phyloP scores from a whole-genome alignment of 1,140 invertebrate species.

The Hyles euphorbiae region DNA sequence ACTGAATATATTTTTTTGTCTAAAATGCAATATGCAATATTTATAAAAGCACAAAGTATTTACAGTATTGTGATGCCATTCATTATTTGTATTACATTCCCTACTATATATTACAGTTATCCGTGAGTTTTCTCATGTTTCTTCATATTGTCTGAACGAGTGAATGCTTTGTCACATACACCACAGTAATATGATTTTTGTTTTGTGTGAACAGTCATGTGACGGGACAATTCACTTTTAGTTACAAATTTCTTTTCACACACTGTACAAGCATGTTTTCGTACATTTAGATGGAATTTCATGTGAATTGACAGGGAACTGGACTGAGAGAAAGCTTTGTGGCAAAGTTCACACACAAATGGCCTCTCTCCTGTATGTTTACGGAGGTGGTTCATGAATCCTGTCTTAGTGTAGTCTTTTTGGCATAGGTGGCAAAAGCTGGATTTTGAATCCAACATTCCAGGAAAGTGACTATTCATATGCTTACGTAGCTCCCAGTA shows the following conservation, averaged over 20 bases:
- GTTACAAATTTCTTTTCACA: slow-evolving; percentile 79
- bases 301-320: slow-evolving; percentile 79
- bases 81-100: slow-evolving; percentile 1
- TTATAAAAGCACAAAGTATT: not conserved
- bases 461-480: slow-evolving; percentile 72
- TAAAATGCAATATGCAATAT: slow-evolving; percentile 2
- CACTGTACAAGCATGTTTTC: slow-evolving; percentile 72
- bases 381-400: slow-evolving; percentile 82
- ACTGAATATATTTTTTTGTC: not conserved
- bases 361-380: slow-evolving; percentile 92
- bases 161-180: slow-evolving; percentile 76
- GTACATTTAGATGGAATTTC: slow-evolving; percentile 79
- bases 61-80: slow-evolving; percentile 5
- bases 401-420: slow-evolving; percentile 74
- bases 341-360: slow-evolving; percentile 79
- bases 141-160: slow-evolving; percentile 74
- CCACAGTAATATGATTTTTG: slow-evolving; percentile 78
- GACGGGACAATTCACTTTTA: slow-evolving; percentile 77
- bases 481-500: slow-evolving; percentile 74
- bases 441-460: slow-evolving; percentile 73
- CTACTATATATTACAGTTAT: slow-evolving; percentile 25
- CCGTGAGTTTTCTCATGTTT: slow-evolving; percentile 76
- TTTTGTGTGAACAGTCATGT: slow-evolving; percentile 78
- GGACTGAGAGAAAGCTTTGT: slow-evolving; percentile 78
- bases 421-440: slow-evolving; percentile 74